phyloP scores from a whole-genome alignment of 2,888 invertebrate species.

The Leptopilina drosophilae region DNA sequence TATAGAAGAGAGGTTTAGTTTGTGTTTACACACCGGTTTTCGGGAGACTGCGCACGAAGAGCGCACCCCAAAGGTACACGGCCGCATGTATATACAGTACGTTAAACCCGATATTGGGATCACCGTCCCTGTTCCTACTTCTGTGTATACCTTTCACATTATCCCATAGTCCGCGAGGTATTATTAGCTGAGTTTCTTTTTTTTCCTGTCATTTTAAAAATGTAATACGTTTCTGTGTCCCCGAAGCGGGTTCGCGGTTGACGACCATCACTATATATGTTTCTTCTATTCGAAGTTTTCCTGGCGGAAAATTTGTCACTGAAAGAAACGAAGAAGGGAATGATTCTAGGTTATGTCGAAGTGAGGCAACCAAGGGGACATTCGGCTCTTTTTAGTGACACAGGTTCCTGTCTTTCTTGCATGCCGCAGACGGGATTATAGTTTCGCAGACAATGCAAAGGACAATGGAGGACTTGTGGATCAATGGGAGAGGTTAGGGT shows the following conservation, averaged over 20 bases:
- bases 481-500: conserved; percentile 55
- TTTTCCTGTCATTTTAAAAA: conserved; percentile 73
- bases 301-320: conserved; percentile 75
- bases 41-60: conserved; percentile 66
- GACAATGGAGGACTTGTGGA: conserved; percentile 69
- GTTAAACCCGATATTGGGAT: conserved; percentile 40
- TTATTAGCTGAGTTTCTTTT: conserved; percentile 71
- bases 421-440: conserved; percentile 69
- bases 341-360: conserved; percentile 51
- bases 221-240: conserved; percentile 72
- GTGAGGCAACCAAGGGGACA: conserved; percentile 38
- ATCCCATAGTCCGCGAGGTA: conserved; percentile 39
- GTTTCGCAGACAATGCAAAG: conserved; percentile 70
- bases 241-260: conserved; percentile 59
- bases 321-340: conserved; percentile 45
- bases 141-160: conserved; percentile 31
- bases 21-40: conserved; percentile 72
- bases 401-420: conserved; percentile 57
- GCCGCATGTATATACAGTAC: conserved; percentile 30
- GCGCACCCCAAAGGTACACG: conserved; percentile 39
- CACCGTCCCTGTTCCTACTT: not conserved
- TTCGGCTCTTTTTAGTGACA: conserved; percentile 51
- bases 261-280: conserved; percentile 60
- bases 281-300: conserved; percentile 71
- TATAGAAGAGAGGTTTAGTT: conserved; percentile 31